Percentiles rank a stretch among this genome's conserved stretches.
phyloP scores from a whole-genome alignment of 2,797 vertebrate species.

The Gambelia wislizenii region DNA sequence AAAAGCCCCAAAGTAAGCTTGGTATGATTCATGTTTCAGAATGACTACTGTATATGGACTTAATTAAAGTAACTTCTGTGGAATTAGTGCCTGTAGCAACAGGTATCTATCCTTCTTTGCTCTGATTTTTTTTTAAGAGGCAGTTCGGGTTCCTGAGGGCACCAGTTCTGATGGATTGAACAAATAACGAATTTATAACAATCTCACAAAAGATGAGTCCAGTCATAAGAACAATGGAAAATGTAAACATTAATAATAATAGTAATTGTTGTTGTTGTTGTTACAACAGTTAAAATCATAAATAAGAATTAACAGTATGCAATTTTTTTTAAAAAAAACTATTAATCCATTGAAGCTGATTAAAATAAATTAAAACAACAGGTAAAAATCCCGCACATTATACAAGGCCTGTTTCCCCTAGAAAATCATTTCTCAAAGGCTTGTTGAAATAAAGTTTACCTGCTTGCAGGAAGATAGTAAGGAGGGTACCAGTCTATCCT shows the following conservation, averaged over 20 bases:
- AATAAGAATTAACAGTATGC: too few species aligned
- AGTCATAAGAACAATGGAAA: neutral
- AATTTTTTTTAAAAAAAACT: too few species aligned
- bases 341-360: too few species aligned
- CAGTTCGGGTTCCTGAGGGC: neutral
- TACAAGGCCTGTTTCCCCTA: too few species aligned
- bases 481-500: too few species aligned
- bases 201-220: neutral
- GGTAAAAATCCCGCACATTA: too few species aligned
- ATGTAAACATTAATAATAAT: neutral
- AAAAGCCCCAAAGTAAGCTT: neutral
- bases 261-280: neutral
- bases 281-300: too few species aligned
- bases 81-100: neutral
- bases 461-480: too few species aligned
- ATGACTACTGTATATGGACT: neutral
- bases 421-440: too few species aligned
- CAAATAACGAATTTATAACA: neutral
- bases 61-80: neutral
- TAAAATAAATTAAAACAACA: too few species aligned
- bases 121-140: neutral
- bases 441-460: too few species aligned
- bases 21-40: neutral
- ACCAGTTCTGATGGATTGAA: neutral
- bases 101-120: neutral